Base-by-base conservation (phyloP, 2,888 invertebrate species). In the Eucriotettix oculatus region DNA sequence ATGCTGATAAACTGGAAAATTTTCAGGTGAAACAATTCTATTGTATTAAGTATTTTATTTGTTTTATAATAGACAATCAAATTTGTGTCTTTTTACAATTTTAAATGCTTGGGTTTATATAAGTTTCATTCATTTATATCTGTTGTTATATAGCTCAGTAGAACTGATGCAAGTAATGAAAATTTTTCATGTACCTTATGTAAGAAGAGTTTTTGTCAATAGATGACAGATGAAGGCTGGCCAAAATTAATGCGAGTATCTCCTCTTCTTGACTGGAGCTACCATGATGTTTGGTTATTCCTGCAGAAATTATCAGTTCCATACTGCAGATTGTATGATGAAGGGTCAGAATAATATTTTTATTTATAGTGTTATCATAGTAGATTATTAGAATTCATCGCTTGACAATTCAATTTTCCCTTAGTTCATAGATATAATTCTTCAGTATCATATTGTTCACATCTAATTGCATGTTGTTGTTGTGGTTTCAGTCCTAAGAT, bases 181-280 rank as follows among this genome's bases (percentile, higher is more conserved):
- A 48, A 14, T 5, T 9, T 9, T 5, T 3, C 9, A 48, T 48
- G 48, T 12, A 48, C 9, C 48, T 48, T 48, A 48, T 14, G 29
- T 16, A 2, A 48, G n/a, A 48, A 5, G 9, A 40, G 9, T 29
- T 16, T 12, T 12, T 59, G 2, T 29, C n/a, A 16, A 12, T 43
- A 89, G 84, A 79, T 79, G 73, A 97, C 97, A 1, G 98, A 98
- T 73, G 68, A 79, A 0, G 86, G 79, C 65, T 99, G 98, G 98
- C 97, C 98, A 0, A 80, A 83, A 67, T 76, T 95, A 64, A 84
- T 95, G 79, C 78, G 98, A 56, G 85, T 96, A 9, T 90, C 84
- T 69, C 97, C 97, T 0, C 74, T 98, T 16, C 76, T 98, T n/a
- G 84, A 92, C 68, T 98, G 97, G 97, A 81, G 80, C 11, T 97